Evolutionary conservation across 2,888 invertebrate species (phyloP).

Genomic region (Leptopilina myrica): DNA sequence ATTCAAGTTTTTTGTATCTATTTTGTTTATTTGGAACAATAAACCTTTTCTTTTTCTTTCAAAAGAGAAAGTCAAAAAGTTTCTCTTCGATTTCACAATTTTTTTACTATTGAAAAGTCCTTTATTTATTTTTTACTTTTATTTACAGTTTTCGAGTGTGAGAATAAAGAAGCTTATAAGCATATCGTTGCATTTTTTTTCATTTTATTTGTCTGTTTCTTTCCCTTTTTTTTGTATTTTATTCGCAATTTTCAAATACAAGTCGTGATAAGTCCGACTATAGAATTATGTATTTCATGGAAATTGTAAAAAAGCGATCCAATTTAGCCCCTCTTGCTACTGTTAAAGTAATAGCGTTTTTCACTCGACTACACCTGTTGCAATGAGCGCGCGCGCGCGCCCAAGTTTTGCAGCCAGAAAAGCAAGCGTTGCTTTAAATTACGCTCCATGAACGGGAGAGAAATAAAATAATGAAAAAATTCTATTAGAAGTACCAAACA

Average conservation of each 20-base stretch:
- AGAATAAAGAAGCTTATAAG: no score
- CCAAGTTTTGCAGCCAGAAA: slow-evolving; percentile 9
- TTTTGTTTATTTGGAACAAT: no score
- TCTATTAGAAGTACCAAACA: slow-evolving; percentile 25
- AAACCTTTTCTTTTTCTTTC: no score
- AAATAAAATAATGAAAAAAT: slow-evolving; percentile 29
- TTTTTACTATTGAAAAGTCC: background rate
- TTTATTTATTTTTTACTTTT: background rate
- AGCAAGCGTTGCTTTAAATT: slow-evolving; percentile 16
- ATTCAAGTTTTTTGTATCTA: no score
- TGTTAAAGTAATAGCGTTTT: slow-evolving; percentile 34
- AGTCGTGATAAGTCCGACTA: background rate
- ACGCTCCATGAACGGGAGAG: slow-evolving; percentile 29
- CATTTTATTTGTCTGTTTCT: background rate
- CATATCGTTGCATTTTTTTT: background rate
- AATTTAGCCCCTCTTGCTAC: slow-evolving; percentile 11
- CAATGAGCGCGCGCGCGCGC: slow-evolving; percentile 16
- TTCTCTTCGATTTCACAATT: no score
- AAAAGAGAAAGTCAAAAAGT: no score
- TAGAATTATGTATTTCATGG: slow-evolving; percentile 7
- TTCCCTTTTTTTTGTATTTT: background rate
- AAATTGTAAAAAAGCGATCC: slow-evolving; percentile 14
- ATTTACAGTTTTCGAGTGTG: no score
- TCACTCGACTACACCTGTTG: slow-evolving; percentile 31
- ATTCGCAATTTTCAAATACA: background rate